Evolutionary conservation across 1,140 invertebrate genomes (phyloP), one percentile per base, ranked within the genome.

Genomic region (Drosophila watanabei): DNA sequence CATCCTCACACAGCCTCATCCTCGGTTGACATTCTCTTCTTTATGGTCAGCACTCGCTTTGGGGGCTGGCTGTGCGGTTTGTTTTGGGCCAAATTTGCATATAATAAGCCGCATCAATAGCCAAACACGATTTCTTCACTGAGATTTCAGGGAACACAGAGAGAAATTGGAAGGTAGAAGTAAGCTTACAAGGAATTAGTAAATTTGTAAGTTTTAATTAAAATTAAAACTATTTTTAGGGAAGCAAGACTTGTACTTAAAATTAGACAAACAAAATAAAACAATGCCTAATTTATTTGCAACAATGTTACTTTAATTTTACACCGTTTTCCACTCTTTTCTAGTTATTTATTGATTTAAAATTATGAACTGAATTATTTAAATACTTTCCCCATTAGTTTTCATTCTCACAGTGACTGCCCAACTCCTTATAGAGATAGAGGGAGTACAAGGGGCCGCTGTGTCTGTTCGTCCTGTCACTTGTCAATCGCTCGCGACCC

Each of bases 91-190:
- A 89, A 92, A 92, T 92, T 92, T 92, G 90, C 90, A 92, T 92
- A 92, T 92, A 92, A 92, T 92, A 90, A 92, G 82, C 85, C 90
- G 83, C 86, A 92, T 92, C 90, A 87, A 92, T 92, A 81, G 83
- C 65, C 63, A 75, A 86, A 92, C 90, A 92, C 90, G 86, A 75
- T 73, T 75, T 89, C 78, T 70, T 58, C 43, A 46, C 82, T 46
- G 78, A 79, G 85, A 89, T 89, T 89, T 80, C 28, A 32, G 28
- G 45, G 52, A 35, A 28, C 72, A 84, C 86, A 60, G n/a, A 41
- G 33, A 43, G 13, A 57, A 62, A 51, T 8, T 20, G 7, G 32
- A 0, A 2, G 2, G 8, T 8, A 11, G 5, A 2, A 18, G 13
- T 8, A 30, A 24, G 14, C 43, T 5, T 13, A 45, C 2, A 5